Evolutionary conservation across 2,888 invertebrate genomes (phyloP).

Genomic region (Brassicogethes aeneus): DNA sequence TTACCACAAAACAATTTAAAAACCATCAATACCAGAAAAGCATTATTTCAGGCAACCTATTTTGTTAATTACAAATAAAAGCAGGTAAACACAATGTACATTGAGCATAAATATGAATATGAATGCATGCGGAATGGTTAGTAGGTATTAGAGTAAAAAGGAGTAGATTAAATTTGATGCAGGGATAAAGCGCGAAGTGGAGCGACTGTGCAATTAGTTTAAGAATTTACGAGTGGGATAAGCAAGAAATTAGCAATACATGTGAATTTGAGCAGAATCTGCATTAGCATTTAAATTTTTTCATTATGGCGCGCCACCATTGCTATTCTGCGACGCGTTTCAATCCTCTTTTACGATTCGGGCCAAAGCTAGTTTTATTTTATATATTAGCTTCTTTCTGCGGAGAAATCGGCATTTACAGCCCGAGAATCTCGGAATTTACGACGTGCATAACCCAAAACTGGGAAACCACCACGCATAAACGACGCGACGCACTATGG

Average conservation of each 20-base stretch:
- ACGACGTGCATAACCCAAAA: slow-evolving; percentile 1
- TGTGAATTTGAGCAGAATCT: background rate
- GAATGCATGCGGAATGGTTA: too few species aligned
- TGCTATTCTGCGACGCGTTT: background rate
- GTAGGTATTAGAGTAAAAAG: too few species aligned
- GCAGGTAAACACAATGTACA: too few species aligned
- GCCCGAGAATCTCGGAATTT: background rate
- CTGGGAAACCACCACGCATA: background rate
- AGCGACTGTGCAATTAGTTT: background rate
- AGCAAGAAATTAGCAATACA: slow-evolving; percentile 4
- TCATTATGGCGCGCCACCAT: background rate
- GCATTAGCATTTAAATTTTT: slow-evolving; percentile 1
- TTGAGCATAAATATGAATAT: too few species aligned
- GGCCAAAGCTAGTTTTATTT: background rate
- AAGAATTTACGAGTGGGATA: background rate
- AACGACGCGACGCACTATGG: too few species aligned
- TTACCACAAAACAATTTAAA: too few species aligned
- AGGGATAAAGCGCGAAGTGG: too few species aligned
- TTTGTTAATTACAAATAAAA: too few species aligned
- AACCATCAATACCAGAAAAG: too few species aligned
- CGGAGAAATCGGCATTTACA: background rate
- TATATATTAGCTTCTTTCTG: background rate
- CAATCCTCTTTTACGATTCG: background rate
- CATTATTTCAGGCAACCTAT: too few species aligned
- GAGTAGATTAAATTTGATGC: too few species aligned